Conservation (phyloP, 2,888 invertebrate species). For the Thelaira solivaga region DNA sequence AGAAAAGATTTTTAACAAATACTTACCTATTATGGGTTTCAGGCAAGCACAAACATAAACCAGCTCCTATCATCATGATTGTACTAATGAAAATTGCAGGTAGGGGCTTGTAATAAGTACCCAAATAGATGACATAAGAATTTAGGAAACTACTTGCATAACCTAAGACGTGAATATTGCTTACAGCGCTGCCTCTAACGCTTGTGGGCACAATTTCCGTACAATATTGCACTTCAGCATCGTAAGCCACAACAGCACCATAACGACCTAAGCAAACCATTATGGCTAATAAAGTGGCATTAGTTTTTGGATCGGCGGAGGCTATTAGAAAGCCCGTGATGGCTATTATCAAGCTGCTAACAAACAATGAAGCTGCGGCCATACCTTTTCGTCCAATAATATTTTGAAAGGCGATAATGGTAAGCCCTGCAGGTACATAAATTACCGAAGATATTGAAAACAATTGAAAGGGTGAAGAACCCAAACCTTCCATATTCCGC, state of each 20-base stretch:
- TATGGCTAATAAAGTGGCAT: constrained; percentile 75
- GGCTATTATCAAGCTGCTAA: constrained; percentile 78
- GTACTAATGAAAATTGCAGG: constrained; percentile 79
- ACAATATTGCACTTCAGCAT: constrained; percentile 82
- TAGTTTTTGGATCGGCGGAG: constrained; percentile 69
- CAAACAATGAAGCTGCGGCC: constrained; percentile 78
- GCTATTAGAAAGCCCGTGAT: constrained; percentile 77
- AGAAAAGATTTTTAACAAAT: too few relatives aligned
- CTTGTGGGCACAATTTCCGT: constrained; percentile 82
- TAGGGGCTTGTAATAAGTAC: constrained; percentile 75
- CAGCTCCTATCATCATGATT: constrained; percentile 78
- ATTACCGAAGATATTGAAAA: constrained; percentile 79
- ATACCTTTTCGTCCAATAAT: constrained; percentile 78
- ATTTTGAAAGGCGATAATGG: constrained; percentile 74
- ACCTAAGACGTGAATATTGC: constrained; percentile 81
- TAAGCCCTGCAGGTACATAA: constrained; percentile 78
- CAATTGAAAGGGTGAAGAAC: constrained; percentile 79
- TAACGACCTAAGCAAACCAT: constrained; percentile 79
- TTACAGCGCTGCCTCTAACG: constrained; percentile 81
- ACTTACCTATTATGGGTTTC: constrained; percentile 79
- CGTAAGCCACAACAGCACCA: constrained; percentile 80
- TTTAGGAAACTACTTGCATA: constrained; percentile 80
- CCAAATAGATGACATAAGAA: constrained; percentile 79
- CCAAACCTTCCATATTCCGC: constrained; percentile 79
- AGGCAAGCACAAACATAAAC: constrained; percentile 79